A percentile compares a stretch with the other conserved stretches of the same genome.
phyloP scores from a whole-genome alignment of 2,888 invertebrate genomes.

The Drosophila melanocephala region DNA sequence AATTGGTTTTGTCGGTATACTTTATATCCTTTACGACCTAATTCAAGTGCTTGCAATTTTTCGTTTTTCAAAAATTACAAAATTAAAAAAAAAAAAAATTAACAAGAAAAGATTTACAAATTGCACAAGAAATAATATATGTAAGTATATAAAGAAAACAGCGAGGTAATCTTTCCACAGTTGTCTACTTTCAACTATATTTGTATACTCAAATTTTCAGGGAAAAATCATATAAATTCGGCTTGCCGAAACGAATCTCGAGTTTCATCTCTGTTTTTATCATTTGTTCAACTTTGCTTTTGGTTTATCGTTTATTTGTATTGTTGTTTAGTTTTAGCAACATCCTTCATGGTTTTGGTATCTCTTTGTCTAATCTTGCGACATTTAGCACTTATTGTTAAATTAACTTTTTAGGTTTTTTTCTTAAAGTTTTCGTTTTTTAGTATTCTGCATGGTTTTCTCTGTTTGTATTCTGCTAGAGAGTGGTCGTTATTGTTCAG shows the following conservation, averaged over 20 bases:
- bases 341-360: constrained; percentile 63
- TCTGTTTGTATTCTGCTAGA: constrained; percentile 31
- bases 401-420: constrained; percentile 42
- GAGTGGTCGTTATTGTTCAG: constrained; percentile 36
- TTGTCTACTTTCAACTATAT: background rate
- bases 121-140: constrained; percentile 62
- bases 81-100: constrained; percentile 16
- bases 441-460: constrained; percentile 36
- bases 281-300: constrained; percentile 30
- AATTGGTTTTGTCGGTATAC: constrained; percentile 82
- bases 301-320: constrained; percentile 38
- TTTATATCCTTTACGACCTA: constrained; percentile 83
- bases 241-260: constrained; percentile 32
- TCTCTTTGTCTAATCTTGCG: constrained; percentile 62
- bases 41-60: constrained; percentile 61
- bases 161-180: constrained; percentile 23
- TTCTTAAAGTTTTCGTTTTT: background rate
- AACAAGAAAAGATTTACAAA: constrained; percentile 41
- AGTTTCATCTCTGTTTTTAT: background rate
- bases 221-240: constrained; percentile 31
- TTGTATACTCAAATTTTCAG: background rate
- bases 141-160: constrained; percentile 40
- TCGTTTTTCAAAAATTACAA: constrained; percentile 27
- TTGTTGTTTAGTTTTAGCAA: constrained; percentile 41
- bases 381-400: constrained; percentile 59